A percentile compares a stretch with the other conserved stretches of the same genome.
These are phyloP conservation scores for Corythornis cristatus DNA, from an alignment of 2,113 vertebrate genomes.

Conservation along the genomic window DNA sequence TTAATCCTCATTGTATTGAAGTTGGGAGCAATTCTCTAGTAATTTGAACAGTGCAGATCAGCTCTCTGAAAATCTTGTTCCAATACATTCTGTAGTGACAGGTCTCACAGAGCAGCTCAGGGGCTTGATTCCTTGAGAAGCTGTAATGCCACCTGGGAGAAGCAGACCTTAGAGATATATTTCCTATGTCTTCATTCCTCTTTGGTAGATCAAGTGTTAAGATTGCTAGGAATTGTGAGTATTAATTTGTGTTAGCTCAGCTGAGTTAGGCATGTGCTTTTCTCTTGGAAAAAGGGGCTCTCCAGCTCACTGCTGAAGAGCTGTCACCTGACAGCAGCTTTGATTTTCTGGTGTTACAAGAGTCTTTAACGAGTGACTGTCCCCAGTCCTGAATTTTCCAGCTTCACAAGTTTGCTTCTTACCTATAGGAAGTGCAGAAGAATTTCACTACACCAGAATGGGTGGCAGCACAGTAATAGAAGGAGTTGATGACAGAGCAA, in stretches of 20 bases:
- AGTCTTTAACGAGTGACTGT: not conserved
- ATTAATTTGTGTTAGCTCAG: not conserved
- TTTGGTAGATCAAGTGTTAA: not conserved
- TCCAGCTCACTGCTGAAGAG: not conserved
- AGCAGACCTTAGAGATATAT: not conserved
- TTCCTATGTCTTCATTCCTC: not conserved
- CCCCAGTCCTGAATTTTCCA: not conserved
- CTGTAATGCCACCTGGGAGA: not conserved
- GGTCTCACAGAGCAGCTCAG: not conserved
- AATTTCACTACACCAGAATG: conserved; percentile 90
- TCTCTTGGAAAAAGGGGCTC: not conserved
- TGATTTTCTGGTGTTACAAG: not conserved
- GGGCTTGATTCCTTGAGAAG: not conserved
- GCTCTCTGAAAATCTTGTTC: not conserved
- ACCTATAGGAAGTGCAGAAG: conserved; percentile 83
- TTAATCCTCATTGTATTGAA: not conserved
- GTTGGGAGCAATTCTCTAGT: not conserved
- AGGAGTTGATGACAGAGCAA: conserved; percentile 86
- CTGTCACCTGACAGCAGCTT: not conserved
- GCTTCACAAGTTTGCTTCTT: not conserved
- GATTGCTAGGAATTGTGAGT: not conserved
- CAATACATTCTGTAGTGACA: not conserved
- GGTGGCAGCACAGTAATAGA: conserved; percentile 85
- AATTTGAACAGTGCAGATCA: not conserved
- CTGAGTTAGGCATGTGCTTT: not conserved